These are phyloP conservation scores for Syngnathus scovelli DNA, from an alignment of 2,113 vertebrate species.

Conservation along the genomic window DNA sequence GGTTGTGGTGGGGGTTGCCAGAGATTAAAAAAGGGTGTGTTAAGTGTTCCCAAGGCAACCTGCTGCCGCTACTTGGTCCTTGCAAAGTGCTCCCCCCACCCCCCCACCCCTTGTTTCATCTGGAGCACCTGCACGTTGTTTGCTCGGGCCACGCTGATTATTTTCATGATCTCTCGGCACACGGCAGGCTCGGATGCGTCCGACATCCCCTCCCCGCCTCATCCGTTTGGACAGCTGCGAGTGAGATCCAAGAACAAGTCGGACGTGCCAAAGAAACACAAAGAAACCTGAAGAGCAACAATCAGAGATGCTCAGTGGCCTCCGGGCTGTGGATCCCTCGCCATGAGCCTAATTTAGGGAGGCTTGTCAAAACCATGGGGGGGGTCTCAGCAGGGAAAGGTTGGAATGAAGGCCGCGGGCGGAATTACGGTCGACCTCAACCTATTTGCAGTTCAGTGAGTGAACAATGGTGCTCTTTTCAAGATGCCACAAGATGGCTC, in stretches of 20 bases:
- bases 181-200: slow-evolving; percentile 10
- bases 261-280: slow-evolving; percentile 9
- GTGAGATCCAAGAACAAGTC: slow-evolving; percentile 17
- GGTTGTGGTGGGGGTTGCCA: slow-evolving; percentile 36
- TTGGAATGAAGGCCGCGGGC: slow-evolving; percentile 9
- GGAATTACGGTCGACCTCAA: neutral
- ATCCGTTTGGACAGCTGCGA: slow-evolving; percentile 66
- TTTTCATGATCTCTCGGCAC: slow-evolving; percentile 61
- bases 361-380: slow-evolving; percentile 2
- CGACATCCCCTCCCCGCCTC: slow-evolving; percentile 21
- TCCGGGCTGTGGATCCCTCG: slow-evolving; percentile 26
- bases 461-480: no score
- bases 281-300: slow-evolving; percentile 39
- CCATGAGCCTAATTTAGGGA: slow-evolving; percentile 27
- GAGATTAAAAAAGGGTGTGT: slow-evolving; percentile 29
- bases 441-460: neutral
- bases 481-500: no score
- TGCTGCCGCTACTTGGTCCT: slow-evolving; percentile 65
- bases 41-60: slow-evolving; percentile 71
- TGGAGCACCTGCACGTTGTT: slow-evolving; percentile 67
- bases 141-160: slow-evolving; percentile 68
- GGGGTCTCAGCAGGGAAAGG: slow-evolving; percentile 13
- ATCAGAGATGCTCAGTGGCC: slow-evolving; percentile 30
- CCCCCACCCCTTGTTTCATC: slow-evolving; percentile 24
- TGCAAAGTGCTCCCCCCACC: slow-evolving; percentile 36